Conservation (phyloP, 2,113 vertebrate genomes). For the Eupsittula cactorum region DNA sequence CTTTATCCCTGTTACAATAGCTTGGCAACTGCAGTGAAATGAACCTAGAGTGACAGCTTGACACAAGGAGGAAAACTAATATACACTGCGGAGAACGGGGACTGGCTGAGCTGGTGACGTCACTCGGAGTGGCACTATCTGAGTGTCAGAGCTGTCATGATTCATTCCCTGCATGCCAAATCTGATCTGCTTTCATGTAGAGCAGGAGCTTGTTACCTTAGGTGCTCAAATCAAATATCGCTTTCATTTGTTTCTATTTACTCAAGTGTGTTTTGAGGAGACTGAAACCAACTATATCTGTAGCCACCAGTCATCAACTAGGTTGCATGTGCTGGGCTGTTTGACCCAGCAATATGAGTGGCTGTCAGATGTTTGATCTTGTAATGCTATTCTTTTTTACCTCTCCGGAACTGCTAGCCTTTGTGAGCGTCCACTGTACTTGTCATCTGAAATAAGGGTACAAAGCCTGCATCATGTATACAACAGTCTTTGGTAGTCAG, state of each 20-base stretch:
- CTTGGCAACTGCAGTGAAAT: constrained; percentile 36
- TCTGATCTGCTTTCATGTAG: constrained; percentile 4
- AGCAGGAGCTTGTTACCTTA: constrained; percentile 47
- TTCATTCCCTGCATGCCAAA: neutral
- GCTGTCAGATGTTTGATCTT: constrained; percentile 58
- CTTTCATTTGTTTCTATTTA: constrained; percentile 56
- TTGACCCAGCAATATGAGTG: constrained; percentile 25
- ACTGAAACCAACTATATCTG: neutral
- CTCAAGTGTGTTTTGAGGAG: constrained; percentile 35
- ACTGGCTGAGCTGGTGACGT: neutral
- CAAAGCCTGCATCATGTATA: constrained; percentile 24
- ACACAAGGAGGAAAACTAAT: constrained; percentile 47
- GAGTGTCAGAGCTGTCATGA: constrained; percentile 12
- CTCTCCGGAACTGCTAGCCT: constrained; percentile 24
- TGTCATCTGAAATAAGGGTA: constrained; percentile 58
- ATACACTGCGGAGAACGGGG: neutral
- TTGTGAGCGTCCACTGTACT: constrained; percentile 45
- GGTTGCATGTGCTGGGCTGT: neutral
- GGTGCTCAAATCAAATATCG: constrained; percentile 31
- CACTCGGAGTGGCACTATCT: neutral
- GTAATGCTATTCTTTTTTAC: constrained; percentile 35
- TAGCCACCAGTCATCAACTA: neutral
- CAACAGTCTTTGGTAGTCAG: constrained; percentile 36
- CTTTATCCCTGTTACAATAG: neutral
- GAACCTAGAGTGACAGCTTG: constrained; percentile 41